These are phyloP conservation scores for Cirrhinus molitorella DNA, from an alignment of 2,797 vertebrate genomes.

Conservation along the genomic window DNA sequence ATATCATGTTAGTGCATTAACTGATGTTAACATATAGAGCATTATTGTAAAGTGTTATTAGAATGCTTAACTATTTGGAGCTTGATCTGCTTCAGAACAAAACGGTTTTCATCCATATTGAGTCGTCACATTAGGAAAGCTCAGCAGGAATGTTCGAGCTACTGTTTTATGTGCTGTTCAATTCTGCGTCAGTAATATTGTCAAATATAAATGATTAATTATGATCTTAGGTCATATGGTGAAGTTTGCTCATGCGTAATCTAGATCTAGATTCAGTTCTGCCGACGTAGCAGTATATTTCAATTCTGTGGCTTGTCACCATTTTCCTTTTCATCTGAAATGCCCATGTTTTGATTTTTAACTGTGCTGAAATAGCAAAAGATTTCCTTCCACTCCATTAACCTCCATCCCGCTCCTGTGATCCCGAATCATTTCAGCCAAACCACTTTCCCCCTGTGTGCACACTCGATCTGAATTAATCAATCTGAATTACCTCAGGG, in stretches of 20 bases:
- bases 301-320: constrained; percentile 6
- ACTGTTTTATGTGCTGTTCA: not conserved
- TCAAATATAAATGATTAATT: constrained; percentile 11
- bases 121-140: not conserved
- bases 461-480: constrained; percentile 53
- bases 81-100: not conserved
- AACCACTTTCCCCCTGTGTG: constrained; percentile 7
- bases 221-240: constrained; percentile 1
- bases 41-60: not conserved
- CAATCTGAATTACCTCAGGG: constrained; percentile 42
- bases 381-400: constrained; percentile 48
- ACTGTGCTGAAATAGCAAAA: constrained; percentile 47
- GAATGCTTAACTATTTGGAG: not conserved
- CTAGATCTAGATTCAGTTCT: not conserved
- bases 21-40: no score
- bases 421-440: constrained; percentile 27
- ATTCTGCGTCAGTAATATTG: not conserved
- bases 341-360: constrained; percentile 31
- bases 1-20: not conserved
- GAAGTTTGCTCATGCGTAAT: not conserved
- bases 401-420: constrained; percentile 37
- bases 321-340: constrained; percentile 22
- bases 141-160: not conserved
- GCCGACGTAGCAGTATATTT: constrained; percentile 6
- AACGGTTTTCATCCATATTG: not conserved